Evolutionary conservation across 2,888 invertebrate genomes (phyloP).

Genomic region (Pocota personata): DNA sequence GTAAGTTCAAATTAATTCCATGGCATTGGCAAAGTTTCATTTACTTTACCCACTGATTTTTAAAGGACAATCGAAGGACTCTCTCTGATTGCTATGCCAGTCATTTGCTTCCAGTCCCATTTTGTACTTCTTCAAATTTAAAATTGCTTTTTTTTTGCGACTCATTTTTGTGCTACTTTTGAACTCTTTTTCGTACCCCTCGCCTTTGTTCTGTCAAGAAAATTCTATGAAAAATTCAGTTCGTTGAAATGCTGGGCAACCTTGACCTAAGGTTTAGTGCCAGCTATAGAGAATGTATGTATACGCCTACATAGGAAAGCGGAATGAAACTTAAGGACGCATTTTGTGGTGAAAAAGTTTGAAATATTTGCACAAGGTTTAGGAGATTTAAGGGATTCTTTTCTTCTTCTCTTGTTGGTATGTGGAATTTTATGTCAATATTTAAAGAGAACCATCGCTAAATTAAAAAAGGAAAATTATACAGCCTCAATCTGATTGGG

Average conservation of each 20-base stretch:
- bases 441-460: slow-evolving; percentile 17
- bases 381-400: slow-evolving; percentile 26
- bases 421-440: not conserved
- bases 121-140: slow-evolving; percentile 31
- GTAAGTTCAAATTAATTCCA: slow-evolving; percentile 16
- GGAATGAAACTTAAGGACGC: slow-evolving; percentile 49
- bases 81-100: slow-evolving; percentile 32
- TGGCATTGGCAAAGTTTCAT: slow-evolving; percentile 18
- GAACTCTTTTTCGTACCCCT: slow-evolving; percentile 27
- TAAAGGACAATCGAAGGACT: slow-evolving; percentile 42
- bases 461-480: not conserved
- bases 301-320: not conserved
- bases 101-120: slow-evolving; percentile 39
- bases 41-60: slow-evolving; percentile 10
- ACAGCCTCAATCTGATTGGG: not conserved
- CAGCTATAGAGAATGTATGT: not conserved
- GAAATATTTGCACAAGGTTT: slow-evolving; percentile 53
- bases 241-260: slow-evolving; percentile 46
- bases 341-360: slow-evolving; percentile 50
- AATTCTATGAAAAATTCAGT: slow-evolving; percentile 63
- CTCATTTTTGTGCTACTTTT: slow-evolving; percentile 23
- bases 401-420: not conserved
- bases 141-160: slow-evolving; percentile 23
- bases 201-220: slow-evolving; percentile 20
- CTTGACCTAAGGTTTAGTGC: slow-evolving; percentile 65